phyloP scores from a whole-genome alignment of 2,113 vertebrate genomes.

The Pica pica region DNA sequence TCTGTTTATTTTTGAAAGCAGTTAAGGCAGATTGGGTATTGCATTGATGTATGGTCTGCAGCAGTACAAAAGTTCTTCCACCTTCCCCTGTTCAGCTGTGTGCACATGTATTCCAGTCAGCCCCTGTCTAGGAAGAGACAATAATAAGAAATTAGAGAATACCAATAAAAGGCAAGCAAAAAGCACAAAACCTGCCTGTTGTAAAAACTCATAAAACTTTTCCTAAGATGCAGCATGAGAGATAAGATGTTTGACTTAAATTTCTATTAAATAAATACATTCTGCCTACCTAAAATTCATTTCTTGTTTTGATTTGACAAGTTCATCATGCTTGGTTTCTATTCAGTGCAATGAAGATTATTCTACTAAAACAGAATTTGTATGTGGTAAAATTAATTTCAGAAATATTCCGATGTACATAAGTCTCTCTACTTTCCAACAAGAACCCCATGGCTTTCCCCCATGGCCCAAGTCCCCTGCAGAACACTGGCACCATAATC shows the following conservation, averaged over 20 bases:
- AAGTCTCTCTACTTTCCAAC: neutral
- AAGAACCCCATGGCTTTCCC: neutral
- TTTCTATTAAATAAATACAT: slow-evolving; percentile 6
- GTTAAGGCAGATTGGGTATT: neutral
- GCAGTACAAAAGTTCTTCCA: neutral
- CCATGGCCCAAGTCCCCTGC: neutral
- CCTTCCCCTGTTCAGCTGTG: neutral
- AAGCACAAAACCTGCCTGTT: neutral
- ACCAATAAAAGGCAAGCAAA: neutral
- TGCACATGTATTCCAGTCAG: neutral
- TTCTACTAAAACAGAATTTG: neutral
- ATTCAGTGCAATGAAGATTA: neutral
- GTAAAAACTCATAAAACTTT: neutral
- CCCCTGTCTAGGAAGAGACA: neutral
- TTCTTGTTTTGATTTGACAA: slow-evolving; percentile 12
- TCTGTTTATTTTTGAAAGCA: neutral
- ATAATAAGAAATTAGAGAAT: neutral
- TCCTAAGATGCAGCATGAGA: neutral
- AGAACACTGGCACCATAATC: neutral
- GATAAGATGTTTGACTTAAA: slow-evolving; percentile 20
- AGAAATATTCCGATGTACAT: neutral
- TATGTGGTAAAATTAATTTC: neutral
- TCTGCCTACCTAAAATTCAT: slow-evolving; percentile 2
- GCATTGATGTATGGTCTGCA: neutral
- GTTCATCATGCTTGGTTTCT: neutral